Base-by-base conservation (phyloP, 2,113 vertebrate species). In the Paedocypris sp. region DNA sequence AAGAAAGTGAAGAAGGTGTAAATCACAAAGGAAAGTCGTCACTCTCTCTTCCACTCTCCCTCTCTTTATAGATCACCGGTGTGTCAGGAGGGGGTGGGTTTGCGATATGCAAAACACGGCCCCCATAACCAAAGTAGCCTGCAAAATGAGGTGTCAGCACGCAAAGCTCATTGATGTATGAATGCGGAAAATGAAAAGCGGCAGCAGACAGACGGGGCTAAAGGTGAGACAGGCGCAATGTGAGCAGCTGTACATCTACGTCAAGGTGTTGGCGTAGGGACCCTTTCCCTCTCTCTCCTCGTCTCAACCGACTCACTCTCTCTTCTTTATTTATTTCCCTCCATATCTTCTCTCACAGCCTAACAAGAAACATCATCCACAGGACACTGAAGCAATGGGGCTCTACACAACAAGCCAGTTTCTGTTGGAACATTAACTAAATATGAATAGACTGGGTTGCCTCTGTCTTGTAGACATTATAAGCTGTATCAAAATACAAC, bases 121-220 rank as follows among this genome's bases (percentile, higher is more conserved):
- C 91, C 92, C 89, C 86, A 86, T 92, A 94, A 91, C 91, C 89
- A 92, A 93, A 96, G 92, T 91, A 92, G 90, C 89, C 89, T 87
- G 92, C 90, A 91, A 94, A 94, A 96, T 95, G 94, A 97, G 93
- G 91, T 98, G 93, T 97, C 93, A 94, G 91, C 92, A 89, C 87
- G 91, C 88, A 88, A 90, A 87, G 87, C 88, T 90, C 92, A 92
- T 93, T 96, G 93, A 97, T 97, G 91, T 95, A 95, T 92, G 92
- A 95, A 94, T 94, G 91, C 87, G 77, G 91, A 89, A 90, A 91
- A 98, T 97, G 91, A 90, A 95, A 95, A 90, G 88, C 89, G 88
- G 92, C 93, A 90, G 89, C 88, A 92, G 88, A 94, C 91, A 92
- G 94, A 91, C 87, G 60, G 88, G 89, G 87, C 89, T 88, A 94